Conservation (phyloP, 1,140 invertebrate species). For the Aphelenchoides avenae region DNA sequence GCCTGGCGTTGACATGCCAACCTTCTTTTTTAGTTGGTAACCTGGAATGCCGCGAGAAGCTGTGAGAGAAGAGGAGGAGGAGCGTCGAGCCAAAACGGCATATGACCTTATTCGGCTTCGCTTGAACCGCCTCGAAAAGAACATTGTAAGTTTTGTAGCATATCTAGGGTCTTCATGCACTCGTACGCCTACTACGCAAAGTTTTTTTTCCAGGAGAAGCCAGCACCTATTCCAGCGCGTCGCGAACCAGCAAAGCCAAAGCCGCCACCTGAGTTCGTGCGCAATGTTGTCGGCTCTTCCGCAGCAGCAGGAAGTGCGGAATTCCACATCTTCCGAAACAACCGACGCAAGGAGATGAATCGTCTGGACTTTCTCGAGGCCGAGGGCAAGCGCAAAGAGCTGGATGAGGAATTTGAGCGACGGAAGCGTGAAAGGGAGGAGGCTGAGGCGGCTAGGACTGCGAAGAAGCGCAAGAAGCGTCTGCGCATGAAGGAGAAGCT, state of each 20-base stretch:
- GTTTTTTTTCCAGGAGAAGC: slow-evolving; percentile 29
- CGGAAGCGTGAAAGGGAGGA: slow-evolving; percentile 17
- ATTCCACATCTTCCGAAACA: slow-evolving; percentile 55
- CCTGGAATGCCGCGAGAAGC: slow-evolving; percentile 25
- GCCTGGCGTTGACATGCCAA: no score
- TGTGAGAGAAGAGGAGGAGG: slow-evolving; percentile 5
- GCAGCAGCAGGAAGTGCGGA: slow-evolving; percentile 54
- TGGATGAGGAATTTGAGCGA: slow-evolving; percentile 46
- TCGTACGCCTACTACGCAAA: no score
- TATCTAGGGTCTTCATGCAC: background rate
- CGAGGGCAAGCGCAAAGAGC: slow-evolving; percentile 40
- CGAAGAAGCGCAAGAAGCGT: slow-evolving; percentile 37
- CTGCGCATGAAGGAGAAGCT: slow-evolving; percentile 16
- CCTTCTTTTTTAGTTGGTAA: no score
- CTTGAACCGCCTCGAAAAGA: slow-evolving; percentile 32
- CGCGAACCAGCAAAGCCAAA: slow-evolving; percentile 35
- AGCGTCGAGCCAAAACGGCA: slow-evolving; percentile 32
- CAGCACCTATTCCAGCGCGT: slow-evolving; percentile 17
- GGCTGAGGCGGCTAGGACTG: slow-evolving; percentile 30
- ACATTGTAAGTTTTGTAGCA: slow-evolving; percentile 25
- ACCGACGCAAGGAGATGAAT: slow-evolving; percentile 50
- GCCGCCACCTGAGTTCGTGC: slow-evolving; percentile 34
- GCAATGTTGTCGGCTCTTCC: slow-evolving; percentile 52
- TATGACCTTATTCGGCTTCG: slow-evolving; percentile 35
- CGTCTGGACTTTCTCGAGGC: slow-evolving; percentile 50